phyloP scores from a whole-genome alignment of 23 tunicate genomes.

The Oikopleura vanhoeffeni region DNA sequence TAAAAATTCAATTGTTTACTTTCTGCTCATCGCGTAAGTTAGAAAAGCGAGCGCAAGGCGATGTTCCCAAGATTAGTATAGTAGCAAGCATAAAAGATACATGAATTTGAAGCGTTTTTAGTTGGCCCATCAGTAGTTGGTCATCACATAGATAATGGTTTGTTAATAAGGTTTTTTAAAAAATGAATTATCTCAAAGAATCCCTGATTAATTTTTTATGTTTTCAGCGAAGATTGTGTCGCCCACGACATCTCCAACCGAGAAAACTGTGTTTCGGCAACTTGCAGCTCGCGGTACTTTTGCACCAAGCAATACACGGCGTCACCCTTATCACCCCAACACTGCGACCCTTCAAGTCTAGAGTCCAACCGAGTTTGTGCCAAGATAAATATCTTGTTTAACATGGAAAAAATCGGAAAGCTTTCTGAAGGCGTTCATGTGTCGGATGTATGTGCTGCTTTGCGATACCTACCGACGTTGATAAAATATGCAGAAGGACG shows the following conservation, averaged over 20 bases:
- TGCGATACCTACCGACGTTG: constrained; percentile 26
- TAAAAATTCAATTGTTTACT: no score
- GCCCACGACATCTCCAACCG: neutral
- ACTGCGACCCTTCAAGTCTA: neutral
- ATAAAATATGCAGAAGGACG: constrained; percentile 19
- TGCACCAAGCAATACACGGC: neutral
- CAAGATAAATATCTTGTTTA: neutral
- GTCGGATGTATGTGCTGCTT: constrained; percentile 45
- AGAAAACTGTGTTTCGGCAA: neutral
- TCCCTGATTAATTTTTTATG: no score
- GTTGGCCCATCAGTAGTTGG: no score
- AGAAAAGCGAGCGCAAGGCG: no score
- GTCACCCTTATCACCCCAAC: neutral
- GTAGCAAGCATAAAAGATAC: no score
- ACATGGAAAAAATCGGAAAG: neutral
- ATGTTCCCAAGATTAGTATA: no score
- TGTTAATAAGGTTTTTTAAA: no score
- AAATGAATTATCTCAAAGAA: no score
- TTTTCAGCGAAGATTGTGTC: neutral
- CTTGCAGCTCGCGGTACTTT: neutral
- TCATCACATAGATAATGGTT: no score
- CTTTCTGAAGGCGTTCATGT: constrained; percentile 35
- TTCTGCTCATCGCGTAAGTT: no score
- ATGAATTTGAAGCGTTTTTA: no score
- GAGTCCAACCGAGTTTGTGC: neutral